Percentiles rank a stretch among this genome's conserved stretches.
These are phyloP conservation scores for Caprella mutica DNA, from an alignment of 2,888 invertebrate genomes.

Conservation along the genomic window DNA sequence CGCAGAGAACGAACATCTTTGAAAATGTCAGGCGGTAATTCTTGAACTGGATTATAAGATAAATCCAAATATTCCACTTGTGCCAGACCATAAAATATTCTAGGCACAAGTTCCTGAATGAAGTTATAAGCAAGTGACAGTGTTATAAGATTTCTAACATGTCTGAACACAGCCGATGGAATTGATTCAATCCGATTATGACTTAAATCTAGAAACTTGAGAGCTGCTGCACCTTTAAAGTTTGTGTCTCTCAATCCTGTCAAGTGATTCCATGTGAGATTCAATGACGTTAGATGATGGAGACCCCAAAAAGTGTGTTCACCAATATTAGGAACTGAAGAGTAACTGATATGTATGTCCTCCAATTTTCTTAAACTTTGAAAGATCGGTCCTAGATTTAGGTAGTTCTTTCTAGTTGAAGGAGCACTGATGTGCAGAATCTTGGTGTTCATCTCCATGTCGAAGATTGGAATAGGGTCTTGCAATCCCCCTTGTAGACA, in stretches of 20 bases:
- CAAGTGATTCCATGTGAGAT: constrained; percentile 62
- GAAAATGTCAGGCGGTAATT: constrained; percentile 58
- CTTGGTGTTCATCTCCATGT: constrained; percentile 54
- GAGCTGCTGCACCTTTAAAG: constrained; percentile 62
- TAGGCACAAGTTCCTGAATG: constrained; percentile 36
- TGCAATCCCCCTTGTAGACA: constrained; percentile 44
- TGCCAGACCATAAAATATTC: constrained; percentile 60
- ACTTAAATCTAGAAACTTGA: constrained; percentile 58
- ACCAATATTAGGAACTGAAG: constrained; percentile 63
- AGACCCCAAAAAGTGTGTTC: constrained; percentile 72
- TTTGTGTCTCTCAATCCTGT: constrained; percentile 56
- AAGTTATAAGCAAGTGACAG: constrained; percentile 37
- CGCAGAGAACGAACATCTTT: constrained; percentile 51
- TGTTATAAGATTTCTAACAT: constrained; percentile 56
- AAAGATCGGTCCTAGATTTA: constrained; percentile 61
- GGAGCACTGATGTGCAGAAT: constrained; percentile 58
- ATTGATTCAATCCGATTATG: constrained; percentile 61
- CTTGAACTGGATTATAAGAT: constrained; percentile 59
- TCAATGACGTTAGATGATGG: constrained; percentile 48
- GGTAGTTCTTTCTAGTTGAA: constrained; percentile 42
- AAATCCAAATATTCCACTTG: constrained; percentile 60
- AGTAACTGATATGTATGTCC: constrained; percentile 55
- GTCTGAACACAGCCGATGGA: constrained; percentile 62
- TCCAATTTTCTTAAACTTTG: constrained; percentile 50
- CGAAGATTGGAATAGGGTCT: constrained; percentile 51